A percentile compares a stretch with the other conserved stretches of the same genome.
phyloP scores from a whole-genome alignment of 2,797 vertebrate species.

The Spatula clypeata region DNA sequence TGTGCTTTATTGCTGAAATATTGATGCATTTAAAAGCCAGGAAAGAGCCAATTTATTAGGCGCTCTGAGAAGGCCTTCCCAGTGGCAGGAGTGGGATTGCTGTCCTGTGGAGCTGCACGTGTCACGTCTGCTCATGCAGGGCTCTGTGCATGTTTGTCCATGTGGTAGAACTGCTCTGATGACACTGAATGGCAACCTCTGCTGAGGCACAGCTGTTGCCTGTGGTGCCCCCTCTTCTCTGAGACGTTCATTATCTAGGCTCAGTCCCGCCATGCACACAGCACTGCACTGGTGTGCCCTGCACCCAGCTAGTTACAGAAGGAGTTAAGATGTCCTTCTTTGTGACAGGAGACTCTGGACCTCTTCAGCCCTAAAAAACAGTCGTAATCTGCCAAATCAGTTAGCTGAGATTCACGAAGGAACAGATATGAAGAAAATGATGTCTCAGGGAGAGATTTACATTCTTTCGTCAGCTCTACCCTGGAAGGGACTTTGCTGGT shows the following conservation, averaged over 20 bases:
- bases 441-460: not conserved
- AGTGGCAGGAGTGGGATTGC: not conserved
- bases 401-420: not conserved
- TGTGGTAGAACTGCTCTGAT: not conserved
- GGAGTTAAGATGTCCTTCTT: not conserved
- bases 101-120: not conserved
- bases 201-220: not conserved
- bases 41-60: not conserved
- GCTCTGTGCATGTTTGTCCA: not conserved
- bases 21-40: not conserved
- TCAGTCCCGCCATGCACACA: not conserved
- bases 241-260: not conserved
- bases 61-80: not conserved
- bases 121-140: not conserved
- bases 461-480: not conserved
- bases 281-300: fast-evolving
- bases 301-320: fast-evolving
- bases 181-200: not conserved
- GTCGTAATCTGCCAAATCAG: not conserved
- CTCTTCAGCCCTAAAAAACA: not conserved
- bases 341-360: not conserved
- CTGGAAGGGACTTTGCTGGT: not conserved
- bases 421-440: not conserved
- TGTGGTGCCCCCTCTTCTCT: not conserved
- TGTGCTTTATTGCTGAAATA: not conserved